phyloP scores from a whole-genome alignment of 1,140 invertebrate species.

The Sweltsa coloradensis region DNA sequence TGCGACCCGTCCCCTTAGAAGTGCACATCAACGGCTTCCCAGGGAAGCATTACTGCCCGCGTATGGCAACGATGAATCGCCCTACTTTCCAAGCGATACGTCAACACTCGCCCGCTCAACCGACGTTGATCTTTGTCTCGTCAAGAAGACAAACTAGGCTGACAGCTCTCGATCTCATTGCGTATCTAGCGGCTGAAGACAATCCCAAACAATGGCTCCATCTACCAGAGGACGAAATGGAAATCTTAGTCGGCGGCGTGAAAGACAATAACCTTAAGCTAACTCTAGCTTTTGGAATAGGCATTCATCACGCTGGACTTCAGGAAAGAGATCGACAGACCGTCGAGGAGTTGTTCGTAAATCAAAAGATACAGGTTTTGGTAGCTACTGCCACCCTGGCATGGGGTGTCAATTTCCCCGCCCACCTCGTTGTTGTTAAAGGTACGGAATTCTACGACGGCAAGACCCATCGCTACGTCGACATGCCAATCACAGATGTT shows the following conservation, averaged over 20 bases:
- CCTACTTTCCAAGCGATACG: conserved; percentile 94
- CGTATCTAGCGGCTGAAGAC: conserved; percentile 79
- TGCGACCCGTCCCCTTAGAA: conserved; percentile 92
- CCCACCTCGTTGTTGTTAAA: conserved; percentile 70
- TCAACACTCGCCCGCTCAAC: conserved; percentile 81
- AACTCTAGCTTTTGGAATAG: conserved; percentile 93
- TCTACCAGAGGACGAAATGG: conserved; percentile 76
- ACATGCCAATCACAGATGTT: conserved; percentile 98
- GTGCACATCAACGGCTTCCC: conserved; percentile 88
- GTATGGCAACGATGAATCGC: conserved; percentile 99
- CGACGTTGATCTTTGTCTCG: conserved; percentile 92
- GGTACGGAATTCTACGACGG: conserved; percentile 98
- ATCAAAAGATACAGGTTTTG: conserved; percentile 96
- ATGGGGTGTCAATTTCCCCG: conserved; percentile 98
- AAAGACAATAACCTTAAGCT: conserved; percentile 87
- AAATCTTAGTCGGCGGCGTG: conserved; percentile 59
- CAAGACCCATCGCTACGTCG: conserved; percentile 90
- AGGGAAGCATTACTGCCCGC: conserved; percentile 96
- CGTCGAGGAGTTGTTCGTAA: conserved; percentile 92
- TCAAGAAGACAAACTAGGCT: conserved; percentile 94
- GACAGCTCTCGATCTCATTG: conserved; percentile 93
- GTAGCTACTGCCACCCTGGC: conserved; percentile 95
- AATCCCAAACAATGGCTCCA: conserved; percentile 93
- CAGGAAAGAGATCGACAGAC: conserved; percentile 82
- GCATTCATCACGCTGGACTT: conserved; percentile 94